Evolutionary conservation across 2,113 vertebrate species (phyloP), one percentile per base, ranked within the genome.

Genomic region (Amphiprion ocellaris): DNA sequence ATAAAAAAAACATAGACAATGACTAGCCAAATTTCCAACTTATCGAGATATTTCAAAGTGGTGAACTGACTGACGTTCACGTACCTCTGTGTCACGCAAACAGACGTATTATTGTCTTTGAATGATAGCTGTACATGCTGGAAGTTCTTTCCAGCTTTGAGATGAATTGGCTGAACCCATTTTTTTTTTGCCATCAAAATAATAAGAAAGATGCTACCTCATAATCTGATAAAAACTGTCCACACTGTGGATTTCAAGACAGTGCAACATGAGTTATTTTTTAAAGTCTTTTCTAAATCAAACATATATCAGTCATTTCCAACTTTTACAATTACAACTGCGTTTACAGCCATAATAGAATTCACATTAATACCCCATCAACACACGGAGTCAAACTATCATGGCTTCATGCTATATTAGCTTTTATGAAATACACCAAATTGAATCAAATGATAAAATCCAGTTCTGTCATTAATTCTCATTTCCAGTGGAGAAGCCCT

Each of bases 401-500:
- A 60, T 11, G 23, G 15, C 44, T 69, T 84, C 58, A 82, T 89
- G 84, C 75, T 52, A 21, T 80, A 79, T 87, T 84, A 84, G 74
- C 55, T 77, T 64, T 87, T 74, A 73, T 79, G 58, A 80, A 90
- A 83, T 59, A 14, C 47, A 59, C 66, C 54, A 81, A 89, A 89
- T 89, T 67, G 50, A 87, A 87, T 83, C 59, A 82, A 86, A 70
- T 69, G 49, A 63, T 77, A 81, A 44, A 68, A 66, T 60, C 28
- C 52, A 10, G 73, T 77, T 44, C 16, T 68, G 44, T 58, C 81
- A 90, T 90, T 88, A 91, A 88, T 91, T 77, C 71, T 87, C 37
- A 86, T 90, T 89, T 86, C 60, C 70, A 65, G 30, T 33, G 39
- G 10, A 65, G 28, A 41, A 62, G 26, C 4, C 50, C 49, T 71